Evolutionary conservation across 2,113 vertebrate species (phyloP).

Genomic region (Lagenorhynchus albirostris): DNA sequence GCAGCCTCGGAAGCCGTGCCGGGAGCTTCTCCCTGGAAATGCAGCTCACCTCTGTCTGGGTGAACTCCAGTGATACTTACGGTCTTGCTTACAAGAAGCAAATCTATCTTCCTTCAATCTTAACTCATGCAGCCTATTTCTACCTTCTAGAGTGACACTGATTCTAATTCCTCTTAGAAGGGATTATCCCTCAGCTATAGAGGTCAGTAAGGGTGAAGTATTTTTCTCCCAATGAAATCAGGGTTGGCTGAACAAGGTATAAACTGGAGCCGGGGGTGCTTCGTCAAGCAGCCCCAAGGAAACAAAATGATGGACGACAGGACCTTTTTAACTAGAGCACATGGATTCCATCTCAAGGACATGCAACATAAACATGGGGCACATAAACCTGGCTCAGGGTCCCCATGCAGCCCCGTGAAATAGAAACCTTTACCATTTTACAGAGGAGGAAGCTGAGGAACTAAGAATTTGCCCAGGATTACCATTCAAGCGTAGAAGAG

Average conservation of each 20-base stretch:
- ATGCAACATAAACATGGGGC: rapidly evolving
- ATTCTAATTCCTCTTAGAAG: neutral
- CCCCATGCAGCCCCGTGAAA: neutral
- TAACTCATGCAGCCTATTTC: neutral
- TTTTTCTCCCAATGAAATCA: neutral
- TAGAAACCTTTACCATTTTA: neutral
- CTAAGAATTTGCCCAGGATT: neutral
- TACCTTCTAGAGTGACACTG: neutral
- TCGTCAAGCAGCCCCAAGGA: neutral
- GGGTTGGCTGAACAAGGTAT: neutral
- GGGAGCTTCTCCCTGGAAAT: neutral
- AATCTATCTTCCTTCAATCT: neutral
- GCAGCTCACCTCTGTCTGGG: neutral
- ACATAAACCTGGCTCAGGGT: neutral
- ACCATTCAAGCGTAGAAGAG: neutral
- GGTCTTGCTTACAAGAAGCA: neutral
- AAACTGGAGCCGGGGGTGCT: neutral
- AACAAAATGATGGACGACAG: neutral
- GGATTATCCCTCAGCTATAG: neutral
- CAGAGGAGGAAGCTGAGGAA: neutral
- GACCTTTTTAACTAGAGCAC: neutral
- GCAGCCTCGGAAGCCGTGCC: neutral
- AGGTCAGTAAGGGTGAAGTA: neutral
- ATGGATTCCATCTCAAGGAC: neutral
- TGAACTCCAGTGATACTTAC: neutral